Percentiles rank a stretch among this genome's conserved stretches.
These are phyloP conservation scores for Popillia japonica DNA, from an alignment of 1,140 invertebrate genomes.

Conservation along the genomic window DNA sequence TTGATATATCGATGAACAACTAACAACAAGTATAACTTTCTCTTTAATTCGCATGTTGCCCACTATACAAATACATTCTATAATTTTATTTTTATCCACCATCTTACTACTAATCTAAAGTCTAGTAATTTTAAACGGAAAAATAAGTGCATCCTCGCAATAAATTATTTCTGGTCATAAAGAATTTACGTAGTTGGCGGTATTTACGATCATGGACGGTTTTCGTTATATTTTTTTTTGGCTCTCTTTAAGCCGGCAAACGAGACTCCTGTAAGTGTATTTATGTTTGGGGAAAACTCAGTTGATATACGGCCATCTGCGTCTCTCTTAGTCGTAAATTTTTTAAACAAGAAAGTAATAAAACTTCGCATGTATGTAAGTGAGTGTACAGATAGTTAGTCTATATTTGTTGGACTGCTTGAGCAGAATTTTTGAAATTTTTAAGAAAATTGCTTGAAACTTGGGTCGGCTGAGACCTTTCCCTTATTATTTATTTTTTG, in stretches of 20 bases:
- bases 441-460: too few relatives aligned
- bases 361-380: not conserved
- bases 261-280: not conserved
- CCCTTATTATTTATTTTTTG: too few relatives aligned
- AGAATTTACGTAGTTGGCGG: conserved; percentile 28
- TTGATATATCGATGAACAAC: too few relatives aligned
- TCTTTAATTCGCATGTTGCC: too few relatives aligned
- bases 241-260: not conserved
- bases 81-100: too few relatives aligned
- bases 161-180: conserved; percentile 25
- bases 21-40: too few relatives aligned
- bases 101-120: conserved; percentile 4
- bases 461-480: too few relatives aligned
- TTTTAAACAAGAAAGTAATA: conserved; percentile 12
- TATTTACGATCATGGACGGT: not conserved
- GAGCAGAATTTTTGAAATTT: too few relatives aligned
- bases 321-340: not conserved
- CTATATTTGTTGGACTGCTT: not conserved
- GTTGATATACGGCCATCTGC: not conserved
- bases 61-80: too few relatives aligned
- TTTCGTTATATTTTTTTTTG: not conserved
- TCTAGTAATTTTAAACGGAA: not conserved
- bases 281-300: conserved; percentile 10
- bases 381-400: not conserved
- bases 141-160: conserved; percentile 11